These are phyloP conservation scores for Sarcophaga peregrina DNA, from an alignment of 1,140 invertebrate species.

Conservation along the genomic window DNA sequence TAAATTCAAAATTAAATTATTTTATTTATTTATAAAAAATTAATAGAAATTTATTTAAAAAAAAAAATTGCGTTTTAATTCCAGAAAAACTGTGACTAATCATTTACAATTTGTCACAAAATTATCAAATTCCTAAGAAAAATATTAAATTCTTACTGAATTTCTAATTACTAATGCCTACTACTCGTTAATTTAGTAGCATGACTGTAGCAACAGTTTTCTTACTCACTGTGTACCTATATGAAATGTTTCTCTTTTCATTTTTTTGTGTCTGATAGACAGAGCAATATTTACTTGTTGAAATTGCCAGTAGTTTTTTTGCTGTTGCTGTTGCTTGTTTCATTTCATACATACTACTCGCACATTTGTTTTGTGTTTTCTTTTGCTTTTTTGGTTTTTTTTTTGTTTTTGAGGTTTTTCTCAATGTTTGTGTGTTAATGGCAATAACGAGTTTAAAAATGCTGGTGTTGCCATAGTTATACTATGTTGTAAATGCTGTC, in stretches of 20 bases:
- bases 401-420: constrained; percentile 27
- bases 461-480: background rate
- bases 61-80: too few species aligned
- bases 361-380: too few species aligned
- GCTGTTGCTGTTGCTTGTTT: background rate
- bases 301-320: background rate
- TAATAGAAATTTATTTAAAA: too few species aligned
- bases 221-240: background rate
- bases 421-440: constrained; percentile 34
- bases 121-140: too few species aligned
- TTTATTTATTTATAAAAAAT: too few species aligned
- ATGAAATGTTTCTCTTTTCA: background rate
- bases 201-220: background rate
- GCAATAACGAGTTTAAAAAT: constrained; percentile 38
- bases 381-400: constrained; percentile 6
- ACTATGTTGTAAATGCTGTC: constrained; percentile 17
- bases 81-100: too few species aligned
- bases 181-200: too few species aligned
- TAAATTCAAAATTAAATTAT: too few species aligned
- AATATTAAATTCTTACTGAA: too few species aligned
- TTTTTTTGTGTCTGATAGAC: background rate
- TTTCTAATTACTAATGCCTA: too few species aligned
- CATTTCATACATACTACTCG: too few species aligned
- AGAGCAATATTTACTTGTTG: background rate
- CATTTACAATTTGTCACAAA: too few species aligned